Evolutionary conservation across 2,113 vertebrate species (phyloP).

Genomic region (Sebastes schlegelii): DNA sequence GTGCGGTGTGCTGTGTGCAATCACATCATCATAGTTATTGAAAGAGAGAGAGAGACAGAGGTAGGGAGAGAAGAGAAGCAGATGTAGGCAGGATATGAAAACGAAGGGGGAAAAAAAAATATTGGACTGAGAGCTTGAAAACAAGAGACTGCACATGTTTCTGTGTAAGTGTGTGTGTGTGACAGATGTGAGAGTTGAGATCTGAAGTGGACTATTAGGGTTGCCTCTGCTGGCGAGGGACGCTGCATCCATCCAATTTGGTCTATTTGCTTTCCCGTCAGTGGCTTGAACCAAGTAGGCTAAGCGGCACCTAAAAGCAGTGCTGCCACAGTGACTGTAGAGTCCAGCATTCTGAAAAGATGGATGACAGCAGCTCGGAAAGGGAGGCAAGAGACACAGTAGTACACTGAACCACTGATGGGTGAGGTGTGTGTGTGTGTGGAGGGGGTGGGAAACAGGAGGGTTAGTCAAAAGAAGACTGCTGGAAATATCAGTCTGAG

Average conservation of each 20-base stretch:
- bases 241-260: slow-evolving; percentile 67
- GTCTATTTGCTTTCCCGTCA: slow-evolving; percentile 62
- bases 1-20: neutral
- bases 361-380: slow-evolving; percentile 40
- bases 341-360: slow-evolving; percentile 50
- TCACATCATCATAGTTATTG: neutral
- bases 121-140: slow-evolving; percentile 33
- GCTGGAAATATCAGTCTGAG: neutral
- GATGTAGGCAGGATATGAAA: slow-evolving; percentile 32
- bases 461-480: slow-evolving; percentile 19
- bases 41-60: slow-evolving; percentile 2
- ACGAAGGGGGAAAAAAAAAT: slow-evolving; percentile 29
- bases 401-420: slow-evolving; percentile 20
- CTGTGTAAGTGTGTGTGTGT: slow-evolving; percentile 5
- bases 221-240: slow-evolving; percentile 47
- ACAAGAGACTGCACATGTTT: slow-evolving; percentile 31
- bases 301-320: slow-evolving; percentile 59
- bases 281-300: slow-evolving; percentile 62
- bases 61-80: slow-evolving; percentile 11
- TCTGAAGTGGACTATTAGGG: slow-evolving; percentile 63
- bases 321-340: slow-evolving; percentile 41
- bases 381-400: slow-evolving; percentile 16
- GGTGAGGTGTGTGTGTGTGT: slow-evolving; percentile 8
- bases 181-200: slow-evolving; percentile 40
- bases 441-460: neutral